phyloP scores from a whole-genome alignment of 1,140 invertebrate species.

The Trialeurodes vaporariorum region DNA sequence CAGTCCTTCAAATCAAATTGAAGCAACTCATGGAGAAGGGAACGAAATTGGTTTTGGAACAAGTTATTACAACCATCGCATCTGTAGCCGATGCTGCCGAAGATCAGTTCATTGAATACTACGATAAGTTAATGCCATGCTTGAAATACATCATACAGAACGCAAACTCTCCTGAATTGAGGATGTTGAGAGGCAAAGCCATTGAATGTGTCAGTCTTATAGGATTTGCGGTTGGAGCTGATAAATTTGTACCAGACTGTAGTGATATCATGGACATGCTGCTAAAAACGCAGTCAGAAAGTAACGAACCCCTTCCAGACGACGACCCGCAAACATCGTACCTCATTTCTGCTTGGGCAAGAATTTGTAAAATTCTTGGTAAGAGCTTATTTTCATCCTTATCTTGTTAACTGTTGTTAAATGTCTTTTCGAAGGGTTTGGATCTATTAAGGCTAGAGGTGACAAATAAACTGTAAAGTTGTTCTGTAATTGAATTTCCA shows the following conservation, averaged over 20 bases:
- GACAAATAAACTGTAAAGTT: too few relatives aligned
- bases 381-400: conserved; percentile 26
- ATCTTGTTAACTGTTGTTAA: too few relatives aligned
- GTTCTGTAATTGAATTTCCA: too few relatives aligned
- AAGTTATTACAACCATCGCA: conserved; percentile 94
- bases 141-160: conserved; percentile 96
- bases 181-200: conserved; percentile 81
- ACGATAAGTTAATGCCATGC: conserved; percentile 78
- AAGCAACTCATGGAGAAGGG: conserved; percentile 87
- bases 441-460: too few relatives aligned
- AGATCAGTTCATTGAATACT: conserved; percentile 77
- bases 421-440: too few relatives aligned
- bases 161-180: conserved; percentile 74
- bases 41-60: conserved; percentile 93
- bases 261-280: conserved; percentile 94
- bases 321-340: conserved; percentile 97
- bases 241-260: conserved; percentile 90
- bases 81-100: conserved; percentile 98
- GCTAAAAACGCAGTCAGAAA: conserved; percentile 73
- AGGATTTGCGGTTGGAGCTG: conserved; percentile 89
- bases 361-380: conserved; percentile 95
- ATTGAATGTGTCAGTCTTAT: conserved; percentile 99
- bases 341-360: conserved; percentile 96
- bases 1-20: conserved; percentile 83
- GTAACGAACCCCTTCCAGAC: conserved; percentile 65